A percentile compares a stretch with the other conserved stretches of the same genome.
These are phyloP conservation scores for Baronia brevicornis DNA, from an alignment of 2,888 invertebrate species.

Conservation along the genomic window DNA sequence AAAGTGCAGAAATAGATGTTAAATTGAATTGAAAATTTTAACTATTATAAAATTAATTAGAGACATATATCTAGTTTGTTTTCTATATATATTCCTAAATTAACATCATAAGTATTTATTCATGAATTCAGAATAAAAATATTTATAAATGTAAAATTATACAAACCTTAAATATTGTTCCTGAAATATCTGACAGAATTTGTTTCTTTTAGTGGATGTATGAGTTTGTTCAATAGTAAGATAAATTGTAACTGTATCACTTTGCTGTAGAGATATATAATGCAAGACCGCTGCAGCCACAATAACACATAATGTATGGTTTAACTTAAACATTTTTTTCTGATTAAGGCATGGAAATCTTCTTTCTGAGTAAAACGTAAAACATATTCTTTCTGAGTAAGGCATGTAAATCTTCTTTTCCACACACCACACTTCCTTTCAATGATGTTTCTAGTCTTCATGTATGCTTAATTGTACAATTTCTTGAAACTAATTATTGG, in stretches of 20 bases:
- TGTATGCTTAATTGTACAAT: background rate
- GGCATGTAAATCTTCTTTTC: background rate
- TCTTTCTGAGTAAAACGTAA: background rate
- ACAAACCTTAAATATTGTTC: slow-evolving; percentile 2
- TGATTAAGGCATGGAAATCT: background rate
- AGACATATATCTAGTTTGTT: too few species aligned
- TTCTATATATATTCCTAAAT: too few species aligned
- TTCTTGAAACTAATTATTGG: too few species aligned
- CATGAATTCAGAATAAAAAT: background rate
- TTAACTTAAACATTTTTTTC: background rate
- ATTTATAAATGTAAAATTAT: too few species aligned
- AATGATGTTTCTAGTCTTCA: background rate
- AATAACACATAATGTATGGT: background rate
- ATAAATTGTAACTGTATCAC: too few species aligned
- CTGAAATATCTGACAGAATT: background rate
- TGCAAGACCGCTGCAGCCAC: background rate
- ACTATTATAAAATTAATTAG: too few species aligned
- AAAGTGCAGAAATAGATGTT: too few species aligned
- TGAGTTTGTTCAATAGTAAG: too few species aligned
- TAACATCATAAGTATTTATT: background rate
- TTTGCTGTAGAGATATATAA: too few species aligned
- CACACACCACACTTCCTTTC: background rate
- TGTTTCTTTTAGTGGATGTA: background rate
- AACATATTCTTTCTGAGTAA: background rate
- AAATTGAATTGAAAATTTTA: too few species aligned